A percentile compares a stretch with the other conserved stretches of the same genome.
Evolutionary conservation across 1,140 invertebrate species (phyloP).

Genomic region (Trinorchestia longiramus): DNA sequence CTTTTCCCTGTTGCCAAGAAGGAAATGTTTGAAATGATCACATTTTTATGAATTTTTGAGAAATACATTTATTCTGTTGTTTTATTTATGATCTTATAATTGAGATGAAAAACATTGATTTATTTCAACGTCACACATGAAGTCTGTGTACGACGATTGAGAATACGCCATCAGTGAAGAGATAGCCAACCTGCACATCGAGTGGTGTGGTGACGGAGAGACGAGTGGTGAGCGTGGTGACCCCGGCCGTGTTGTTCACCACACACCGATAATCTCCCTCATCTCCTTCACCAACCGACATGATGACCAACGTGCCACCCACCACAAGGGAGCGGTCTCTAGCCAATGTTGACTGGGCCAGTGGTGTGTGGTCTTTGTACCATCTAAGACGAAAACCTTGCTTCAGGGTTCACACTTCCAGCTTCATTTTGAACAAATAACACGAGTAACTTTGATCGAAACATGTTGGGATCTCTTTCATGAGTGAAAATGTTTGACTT

Average conservation of each 20-base stretch:
- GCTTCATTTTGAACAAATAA: background rate
- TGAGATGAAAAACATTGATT: no score
- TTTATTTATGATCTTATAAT: no score
- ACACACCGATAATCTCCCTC: conserved; percentile 72
- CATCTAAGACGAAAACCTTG: background rate
- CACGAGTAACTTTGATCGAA: background rate
- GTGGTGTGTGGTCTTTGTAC: conserved; percentile 14
- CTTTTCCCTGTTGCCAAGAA: no score
- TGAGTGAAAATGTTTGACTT: no score
- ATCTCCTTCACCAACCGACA: background rate
- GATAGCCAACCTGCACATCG: background rate
- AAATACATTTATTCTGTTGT: no score
- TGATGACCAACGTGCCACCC: background rate
- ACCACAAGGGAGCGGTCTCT: background rate
- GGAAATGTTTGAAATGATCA: no score
- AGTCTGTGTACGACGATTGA: no score
- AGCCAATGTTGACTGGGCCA: background rate
- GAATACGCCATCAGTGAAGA: no score
- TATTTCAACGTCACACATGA: no score
- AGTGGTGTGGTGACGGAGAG: conserved; percentile 68
- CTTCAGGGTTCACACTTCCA: background rate
- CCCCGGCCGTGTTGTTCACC: conserved; percentile 72
- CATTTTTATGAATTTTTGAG: no score
- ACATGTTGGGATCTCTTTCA: no score
- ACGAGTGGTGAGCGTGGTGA: conserved; percentile 69